Evolutionary conservation across 2,888 invertebrate genomes (phyloP).

Genomic region (Caenorhabditis sp.): DNA sequence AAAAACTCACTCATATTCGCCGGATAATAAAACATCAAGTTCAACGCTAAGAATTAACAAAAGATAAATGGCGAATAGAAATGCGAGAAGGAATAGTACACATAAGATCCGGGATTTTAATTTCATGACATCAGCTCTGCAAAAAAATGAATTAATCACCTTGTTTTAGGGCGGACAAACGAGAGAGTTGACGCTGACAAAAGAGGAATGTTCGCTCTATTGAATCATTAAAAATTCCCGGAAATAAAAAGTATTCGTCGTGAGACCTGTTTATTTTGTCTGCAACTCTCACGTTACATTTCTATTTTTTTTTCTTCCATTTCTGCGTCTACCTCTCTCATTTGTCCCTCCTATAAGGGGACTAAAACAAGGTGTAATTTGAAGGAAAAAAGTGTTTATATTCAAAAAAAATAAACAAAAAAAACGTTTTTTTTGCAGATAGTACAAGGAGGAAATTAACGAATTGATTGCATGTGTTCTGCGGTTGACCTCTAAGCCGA

Average conservation of each 20-base stretch:
- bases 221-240: too few species aligned
- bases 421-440: background rate
- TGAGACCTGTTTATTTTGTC: too few species aligned
- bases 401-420: background rate
- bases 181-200: background rate
- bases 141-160: background rate
- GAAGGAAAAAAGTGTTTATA: too few species aligned
- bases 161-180: background rate
- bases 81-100: background rate
- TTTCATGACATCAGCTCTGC: background rate
- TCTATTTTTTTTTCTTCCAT: too few species aligned
- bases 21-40: background rate
- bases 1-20: slow-evolving; percentile 1
- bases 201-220: too few species aligned
- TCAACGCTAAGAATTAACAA: background rate
- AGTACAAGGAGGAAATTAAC: background rate
- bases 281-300: too few species aligned
- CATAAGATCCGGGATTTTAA: background rate
- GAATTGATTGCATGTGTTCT: background rate
- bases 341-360: too few species aligned
- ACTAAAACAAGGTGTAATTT: too few species aligned
- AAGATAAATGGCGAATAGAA: background rate
- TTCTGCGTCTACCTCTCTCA: too few species aligned
- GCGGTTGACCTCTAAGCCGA: background rate
- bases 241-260: too few species aligned